Percentiles rank a stretch among this genome's conserved stretches.
phyloP scores from a whole-genome alignment of 2,888 invertebrate genomes.

The Colletes collaris region DNA sequence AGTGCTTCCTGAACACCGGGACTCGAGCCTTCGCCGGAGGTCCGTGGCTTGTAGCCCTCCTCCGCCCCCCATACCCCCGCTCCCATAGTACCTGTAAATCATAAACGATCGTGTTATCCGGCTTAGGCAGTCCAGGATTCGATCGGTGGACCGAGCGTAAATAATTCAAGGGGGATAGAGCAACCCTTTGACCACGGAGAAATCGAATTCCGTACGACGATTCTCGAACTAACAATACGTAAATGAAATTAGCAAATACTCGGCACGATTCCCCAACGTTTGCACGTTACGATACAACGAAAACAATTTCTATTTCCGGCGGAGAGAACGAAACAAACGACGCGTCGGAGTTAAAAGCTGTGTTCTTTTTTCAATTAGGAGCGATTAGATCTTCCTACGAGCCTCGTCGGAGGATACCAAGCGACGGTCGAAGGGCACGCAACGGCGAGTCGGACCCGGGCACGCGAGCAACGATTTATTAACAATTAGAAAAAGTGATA shows the following conservation, averaged over 20 bases:
- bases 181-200: not conserved
- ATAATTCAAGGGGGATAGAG: conserved; percentile 8
- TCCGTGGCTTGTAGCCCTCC: conserved; percentile 83
- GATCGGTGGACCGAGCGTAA: not conserved
- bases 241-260: too few relatives aligned
- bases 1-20: conserved; percentile 73
- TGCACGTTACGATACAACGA: too few relatives aligned
- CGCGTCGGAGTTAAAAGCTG: too few relatives aligned
- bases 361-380: too few relatives aligned
- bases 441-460: not conserved
- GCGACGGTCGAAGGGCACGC: not conserved
- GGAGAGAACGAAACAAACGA: too few relatives aligned
- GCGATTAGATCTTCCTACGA: not conserved
- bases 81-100: conserved; percentile 81
- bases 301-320: too few relatives aligned
- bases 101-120: conserved; percentile 26
- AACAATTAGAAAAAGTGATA: not conserved
- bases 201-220: not conserved
- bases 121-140: conserved; percentile 1
- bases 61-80: conserved; percentile 83
- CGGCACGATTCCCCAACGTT: too few relatives aligned
- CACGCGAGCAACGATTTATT: not conserved
- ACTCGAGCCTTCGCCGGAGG: conserved; percentile 81
- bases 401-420: not conserved
- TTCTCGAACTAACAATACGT: too few relatives aligned